Evolutionary conservation across 2,113 vertebrate species (phyloP), one percentile per base, ranked within the genome.

Genomic region (Vicugna pacos): DNA sequence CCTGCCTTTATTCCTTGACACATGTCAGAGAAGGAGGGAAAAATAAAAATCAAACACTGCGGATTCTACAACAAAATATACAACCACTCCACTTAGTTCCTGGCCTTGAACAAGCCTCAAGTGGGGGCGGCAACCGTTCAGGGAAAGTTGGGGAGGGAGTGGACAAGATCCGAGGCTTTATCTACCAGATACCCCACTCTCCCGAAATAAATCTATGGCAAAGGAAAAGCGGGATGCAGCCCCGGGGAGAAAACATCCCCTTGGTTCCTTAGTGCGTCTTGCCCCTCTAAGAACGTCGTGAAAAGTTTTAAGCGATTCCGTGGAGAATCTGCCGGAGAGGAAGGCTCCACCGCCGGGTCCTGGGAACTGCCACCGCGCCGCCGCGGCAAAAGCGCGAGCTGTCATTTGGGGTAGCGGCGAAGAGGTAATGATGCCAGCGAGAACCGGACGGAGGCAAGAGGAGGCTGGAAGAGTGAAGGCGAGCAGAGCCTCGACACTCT

Each of bases 1-100:
- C 98, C 97, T 97, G 98, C 97, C 98, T 98, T 96, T 96, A 97
- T 98, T 98, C 98, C 94, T 98, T 94, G 98, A 97, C 97, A 97
- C 93, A 97, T 98, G 98, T 97, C 97, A 97, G 96, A 93, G 81
- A 92, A 87, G 93, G 97, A 97, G 97, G 95, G 96, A 97, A 95
- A 97, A 97, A 91, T 70, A 92, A 97, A 98, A 96, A 83, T 35
- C 92, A 83, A 96, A 92, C 96, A 85, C 89, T 93, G 97, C 94
- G 97, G 70, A 94, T 96, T 95, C 96, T 96, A 97, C 97, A 97
- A 97, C 90, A 70, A 97, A 96, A 97, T 56, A 80, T 15, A 95
- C 94, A 94, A 93, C 92, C 70, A 60, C 87, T 82, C 88, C 72
- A 86, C 95, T 89, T 84, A 81, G 91, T 48, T 65, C 60, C 80